Percentiles rank a stretch among this genome's conserved stretches.
Conservation (phyloP, 2,113 vertebrate species). For the Malurus cyaneus region DNA sequence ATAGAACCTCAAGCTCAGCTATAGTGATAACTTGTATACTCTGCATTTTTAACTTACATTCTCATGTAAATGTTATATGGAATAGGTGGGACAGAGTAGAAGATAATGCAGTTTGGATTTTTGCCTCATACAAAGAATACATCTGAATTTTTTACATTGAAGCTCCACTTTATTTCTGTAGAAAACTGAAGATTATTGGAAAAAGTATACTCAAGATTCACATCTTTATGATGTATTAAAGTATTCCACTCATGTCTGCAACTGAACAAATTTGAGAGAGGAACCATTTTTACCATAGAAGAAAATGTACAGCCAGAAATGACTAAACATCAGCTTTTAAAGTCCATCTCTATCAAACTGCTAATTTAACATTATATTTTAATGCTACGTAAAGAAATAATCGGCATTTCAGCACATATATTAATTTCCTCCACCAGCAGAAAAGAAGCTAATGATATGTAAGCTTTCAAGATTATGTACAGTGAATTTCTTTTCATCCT, state of each 20-base stretch:
- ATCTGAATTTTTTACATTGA: background rate
- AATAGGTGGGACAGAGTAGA: background rate
- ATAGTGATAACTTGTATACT: background rate
- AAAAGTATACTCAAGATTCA: background rate
- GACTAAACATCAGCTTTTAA: background rate
- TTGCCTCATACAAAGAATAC: background rate
- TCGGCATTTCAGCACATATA: background rate
- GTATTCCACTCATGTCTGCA: background rate
- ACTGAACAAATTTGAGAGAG: background rate
- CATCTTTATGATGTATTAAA: background rate
- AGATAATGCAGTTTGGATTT: background rate
- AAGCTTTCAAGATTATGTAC: background rate
- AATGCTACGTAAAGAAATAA: background rate
- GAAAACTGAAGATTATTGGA: background rate
- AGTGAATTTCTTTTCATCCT: background rate
- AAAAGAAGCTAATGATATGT: background rate
- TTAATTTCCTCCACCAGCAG: background rate
- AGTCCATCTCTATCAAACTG: background rate
- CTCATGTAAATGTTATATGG: background rate
- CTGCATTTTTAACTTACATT: background rate
- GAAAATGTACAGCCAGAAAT: background rate
- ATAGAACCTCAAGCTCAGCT: background rate
- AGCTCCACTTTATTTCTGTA: background rate
- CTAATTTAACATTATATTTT: background rate
- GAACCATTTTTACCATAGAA: background rate